These are phyloP conservation scores for Rhodophaea formosa DNA, from an alignment of 2,888 invertebrate species.

Conservation along the genomic window DNA sequence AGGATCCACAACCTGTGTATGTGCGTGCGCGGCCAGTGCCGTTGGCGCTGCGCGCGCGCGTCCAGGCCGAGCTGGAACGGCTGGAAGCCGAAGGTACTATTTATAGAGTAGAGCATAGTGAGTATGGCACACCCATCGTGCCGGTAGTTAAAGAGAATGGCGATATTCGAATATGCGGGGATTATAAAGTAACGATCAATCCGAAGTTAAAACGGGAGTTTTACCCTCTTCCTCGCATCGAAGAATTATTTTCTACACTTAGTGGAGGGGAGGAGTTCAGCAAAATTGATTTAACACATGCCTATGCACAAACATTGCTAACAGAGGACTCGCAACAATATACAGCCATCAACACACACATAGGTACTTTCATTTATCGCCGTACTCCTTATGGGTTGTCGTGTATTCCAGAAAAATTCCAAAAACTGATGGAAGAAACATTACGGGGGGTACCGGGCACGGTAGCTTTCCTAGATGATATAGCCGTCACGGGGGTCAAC, in stretches of 20 bases:
- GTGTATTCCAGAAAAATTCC: slow-evolving; percentile 22
- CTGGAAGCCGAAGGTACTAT: slow-evolving; percentile 30
- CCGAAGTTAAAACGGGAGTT: slow-evolving; percentile 27
- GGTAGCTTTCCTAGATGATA: too few relatives aligned
- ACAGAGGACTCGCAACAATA: slow-evolving; percentile 18
- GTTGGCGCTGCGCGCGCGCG: slow-evolving; percentile 22
- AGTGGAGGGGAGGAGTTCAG: slow-evolving; percentile 26
- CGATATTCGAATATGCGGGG: slow-evolving; percentile 33
- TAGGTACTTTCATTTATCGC: too few relatives aligned
- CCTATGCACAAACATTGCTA: slow-evolving; percentile 26
- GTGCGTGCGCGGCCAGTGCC: slow-evolving; percentile 24
- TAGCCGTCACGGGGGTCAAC: slow-evolving; percentile 14
- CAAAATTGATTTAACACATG: slow-evolving; percentile 29
- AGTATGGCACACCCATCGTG: slow-evolving; percentile 35
- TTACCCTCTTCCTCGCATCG: slow-evolving; percentile 29
- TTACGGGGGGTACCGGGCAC: slow-evolving; percentile 16
- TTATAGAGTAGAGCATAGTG: slow-evolving; percentile 29
- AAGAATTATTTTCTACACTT: too few relatives aligned
- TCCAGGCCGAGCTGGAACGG: slow-evolving; percentile 28
- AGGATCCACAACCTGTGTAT: slow-evolving; percentile 26
- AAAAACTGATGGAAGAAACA: slow-evolving; percentile 22
- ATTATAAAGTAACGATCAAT: slow-evolving; percentile 35
- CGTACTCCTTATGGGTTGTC: too few relatives aligned
- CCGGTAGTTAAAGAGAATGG: too few relatives aligned
- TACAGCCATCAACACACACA: slow-evolving; percentile 27